Evolutionary conservation across 2,113 vertebrate species (phyloP), one percentile per base, ranked within the genome.

Genomic region (Odontesthes bonariensis): DNA sequence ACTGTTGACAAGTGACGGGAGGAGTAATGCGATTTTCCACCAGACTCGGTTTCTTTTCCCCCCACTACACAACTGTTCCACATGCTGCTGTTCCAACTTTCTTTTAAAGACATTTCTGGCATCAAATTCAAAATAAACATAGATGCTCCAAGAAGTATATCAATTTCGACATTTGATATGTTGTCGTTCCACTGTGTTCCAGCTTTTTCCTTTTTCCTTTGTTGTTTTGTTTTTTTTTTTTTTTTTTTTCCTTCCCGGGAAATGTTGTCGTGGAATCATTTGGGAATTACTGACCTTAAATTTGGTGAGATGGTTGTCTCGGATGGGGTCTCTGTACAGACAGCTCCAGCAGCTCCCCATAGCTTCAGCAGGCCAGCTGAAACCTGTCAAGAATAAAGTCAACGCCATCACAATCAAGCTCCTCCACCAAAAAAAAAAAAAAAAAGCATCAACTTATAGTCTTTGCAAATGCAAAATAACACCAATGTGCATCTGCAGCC

Each of bases 291-390:
- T 31, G 75, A 98, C 98, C 97, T 99, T 98, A 88, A 99, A 99
- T 89, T 98, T 99, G 86, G 96, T 98, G 85, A 97, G 97, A 83
- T 99, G 98, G 95, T 97, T 97, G 95, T 98, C 96, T 93, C 95
- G 95, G 92, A 97, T 85, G 88, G 95, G 93, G 92, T 98, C 97
- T 94, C 95, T 95, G 90, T 96, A 96, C 92, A 97, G 95, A 94
- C 96, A 99, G 92, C 98, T 97, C 93, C 97, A 98, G 93, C 98
- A 99, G 95, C 96, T 97, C 95, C 98, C 98, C 98, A 99, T 99
- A 95, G 94, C 93, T 94, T 95, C 96, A 94, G 95, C 92, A 90
- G 89, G 89, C 94, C 91, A 92, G 91, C 92, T 86, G 93, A 92
- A 91, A 96, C 95, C 97, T 99, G 81, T 20, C 59, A 53, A 0